Evolutionary conservation across 2,113 vertebrate genomes (phyloP).

Genomic region (Elaphurus davidianus): DNA sequence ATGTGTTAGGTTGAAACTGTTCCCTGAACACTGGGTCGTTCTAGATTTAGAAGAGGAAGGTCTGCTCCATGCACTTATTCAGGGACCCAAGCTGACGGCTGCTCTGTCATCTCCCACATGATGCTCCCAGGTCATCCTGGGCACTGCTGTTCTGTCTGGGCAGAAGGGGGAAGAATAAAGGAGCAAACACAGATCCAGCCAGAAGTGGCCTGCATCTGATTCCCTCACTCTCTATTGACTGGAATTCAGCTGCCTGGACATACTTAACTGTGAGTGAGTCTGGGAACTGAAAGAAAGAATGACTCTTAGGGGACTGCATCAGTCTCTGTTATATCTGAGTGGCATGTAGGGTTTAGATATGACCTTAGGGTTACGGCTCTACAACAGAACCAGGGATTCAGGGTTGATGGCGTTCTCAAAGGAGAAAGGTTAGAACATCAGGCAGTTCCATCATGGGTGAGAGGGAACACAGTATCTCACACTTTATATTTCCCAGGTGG

Average conservation of each 20-base stretch:
- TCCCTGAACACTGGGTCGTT: neutral
- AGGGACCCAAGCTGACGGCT: neutral
- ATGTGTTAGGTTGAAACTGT: neutral
- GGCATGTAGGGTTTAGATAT: neutral
- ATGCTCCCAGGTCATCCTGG: neutral
- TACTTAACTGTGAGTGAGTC: neutral
- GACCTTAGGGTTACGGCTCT: neutral
- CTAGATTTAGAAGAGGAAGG: neutral
- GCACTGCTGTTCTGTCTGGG: neutral
- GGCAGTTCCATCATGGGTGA: neutral
- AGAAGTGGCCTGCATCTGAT: neutral
- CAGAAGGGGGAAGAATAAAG: neutral
- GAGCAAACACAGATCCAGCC: neutral
- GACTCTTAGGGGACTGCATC: neutral
- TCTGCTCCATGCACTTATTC: neutral
- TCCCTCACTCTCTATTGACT: neutral
- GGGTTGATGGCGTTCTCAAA: neutral
- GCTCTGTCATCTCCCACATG: neutral
- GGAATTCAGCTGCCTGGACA: neutral
- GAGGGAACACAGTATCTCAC: neutral
- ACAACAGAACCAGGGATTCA: neutral
- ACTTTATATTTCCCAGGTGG: neutral
- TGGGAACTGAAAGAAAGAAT: neutral
- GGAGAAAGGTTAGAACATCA: neutral
- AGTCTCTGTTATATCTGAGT: neutral